Evolutionary conservation across 2,888 invertebrate genomes (phyloP).

Genomic region (Zygogramma bicolorata): DNA sequence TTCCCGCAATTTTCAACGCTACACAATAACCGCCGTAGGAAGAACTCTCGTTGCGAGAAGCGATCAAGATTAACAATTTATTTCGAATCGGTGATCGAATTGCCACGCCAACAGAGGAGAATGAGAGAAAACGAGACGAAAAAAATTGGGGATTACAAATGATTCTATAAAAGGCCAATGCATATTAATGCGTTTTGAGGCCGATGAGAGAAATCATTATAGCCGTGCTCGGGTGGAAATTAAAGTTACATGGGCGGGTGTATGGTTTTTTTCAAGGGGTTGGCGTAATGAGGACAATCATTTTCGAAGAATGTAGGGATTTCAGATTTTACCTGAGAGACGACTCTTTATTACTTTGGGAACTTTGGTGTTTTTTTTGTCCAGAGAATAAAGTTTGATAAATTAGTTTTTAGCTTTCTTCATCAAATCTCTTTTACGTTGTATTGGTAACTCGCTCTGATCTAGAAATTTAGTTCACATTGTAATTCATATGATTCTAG

Average conservation of each 20-base stretch:
- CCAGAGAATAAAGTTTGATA: too few species aligned
- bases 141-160: conserved; percentile 52
- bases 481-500: too few species aligned
- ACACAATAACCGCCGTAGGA: not conserved
- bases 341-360: too few species aligned
- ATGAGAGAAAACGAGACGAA: conserved; percentile 26
- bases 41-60: not conserved
- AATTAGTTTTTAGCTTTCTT: too few species aligned
- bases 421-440: too few species aligned
- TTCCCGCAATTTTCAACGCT: conserved; percentile 30
- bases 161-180: conserved; percentile 54
- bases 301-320: too few species aligned
- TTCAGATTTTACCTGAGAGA: too few species aligned
- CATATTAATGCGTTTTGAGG: conserved; percentile 55
- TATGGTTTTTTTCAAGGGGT: not conserved
- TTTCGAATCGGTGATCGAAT: conserved; percentile 32
- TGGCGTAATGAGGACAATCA: not conserved
- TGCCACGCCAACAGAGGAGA: conserved; percentile 25
- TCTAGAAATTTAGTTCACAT: too few species aligned
- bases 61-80: conserved; percentile 31
- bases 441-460: too few species aligned
- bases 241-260: conserved; percentile 20
- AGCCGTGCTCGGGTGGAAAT: conserved; percentile 53
- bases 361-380: too few species aligned
- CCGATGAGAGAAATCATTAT: conserved; percentile 33